A percentile compares a stretch with the other conserved stretches of the same genome.
Evolutionary conservation across 2,797 vertebrate genomes (phyloP).

Genomic region (Arnoldichthys spilopterus): DNA sequence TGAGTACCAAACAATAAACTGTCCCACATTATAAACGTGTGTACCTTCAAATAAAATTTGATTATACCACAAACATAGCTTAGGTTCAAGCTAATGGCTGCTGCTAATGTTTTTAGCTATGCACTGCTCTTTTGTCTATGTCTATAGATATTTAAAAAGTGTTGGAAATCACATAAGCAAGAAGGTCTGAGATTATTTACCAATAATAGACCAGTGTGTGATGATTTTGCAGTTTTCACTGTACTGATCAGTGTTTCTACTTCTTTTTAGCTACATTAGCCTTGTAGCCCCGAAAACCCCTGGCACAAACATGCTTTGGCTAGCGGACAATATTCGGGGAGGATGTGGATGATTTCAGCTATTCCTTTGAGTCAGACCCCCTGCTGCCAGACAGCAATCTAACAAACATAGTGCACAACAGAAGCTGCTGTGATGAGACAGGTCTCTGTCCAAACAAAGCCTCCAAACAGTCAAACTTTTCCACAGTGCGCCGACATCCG

Average conservation of each 20-base stretch:
- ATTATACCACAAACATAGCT: too few relatives aligned
- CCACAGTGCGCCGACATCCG: slow-evolving; percentile 34
- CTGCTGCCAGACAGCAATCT: slow-evolving; percentile 32
- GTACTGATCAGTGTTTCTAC: background rate
- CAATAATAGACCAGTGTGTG: too few relatives aligned
- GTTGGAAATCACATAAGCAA: too few relatives aligned
- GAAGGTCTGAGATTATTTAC: too few relatives aligned
- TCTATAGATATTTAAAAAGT: too few relatives aligned
- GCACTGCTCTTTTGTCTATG: too few relatives aligned
- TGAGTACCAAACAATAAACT: too few relatives aligned
- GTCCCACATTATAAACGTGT: too few relatives aligned
- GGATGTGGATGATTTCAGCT: background rate
- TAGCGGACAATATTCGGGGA: background rate
- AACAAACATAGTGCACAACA: slow-evolving; percentile 21
- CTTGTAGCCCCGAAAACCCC: background rate
- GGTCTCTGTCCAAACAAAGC: slow-evolving; percentile 45
- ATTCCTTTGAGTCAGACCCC: slow-evolving; percentile 8
- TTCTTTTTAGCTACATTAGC: background rate
- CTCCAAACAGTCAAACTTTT: slow-evolving; percentile 53
- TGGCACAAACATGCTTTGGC: background rate
- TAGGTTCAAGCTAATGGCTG: too few relatives aligned
- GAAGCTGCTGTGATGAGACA: slow-evolving; percentile 47
- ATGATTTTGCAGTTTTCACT: too few relatives aligned
- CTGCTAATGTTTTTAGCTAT: too few relatives aligned
- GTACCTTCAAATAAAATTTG: too few relatives aligned